Evolutionary conservation across 2,113 vertebrate genomes (phyloP).

Genomic region (Corapipo altera): DNA sequence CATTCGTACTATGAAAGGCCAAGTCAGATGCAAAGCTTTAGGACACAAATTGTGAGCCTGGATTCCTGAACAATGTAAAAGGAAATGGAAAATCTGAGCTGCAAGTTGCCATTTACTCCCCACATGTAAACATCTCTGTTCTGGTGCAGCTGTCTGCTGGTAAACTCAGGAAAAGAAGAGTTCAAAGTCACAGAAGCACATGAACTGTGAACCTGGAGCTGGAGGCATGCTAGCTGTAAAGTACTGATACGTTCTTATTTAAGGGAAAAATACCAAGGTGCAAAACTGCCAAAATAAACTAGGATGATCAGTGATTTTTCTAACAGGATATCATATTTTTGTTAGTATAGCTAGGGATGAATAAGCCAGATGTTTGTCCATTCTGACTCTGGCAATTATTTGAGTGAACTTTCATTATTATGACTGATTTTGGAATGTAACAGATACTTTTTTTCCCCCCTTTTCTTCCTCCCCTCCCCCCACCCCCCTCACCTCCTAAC

Average conservation of each 20-base stretch:
- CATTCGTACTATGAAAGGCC: background rate
- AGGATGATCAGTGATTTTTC: constrained; percentile 36
- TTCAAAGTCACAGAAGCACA: constrained; percentile 64
- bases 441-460: background rate
- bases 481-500: background rate
- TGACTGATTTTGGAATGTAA: constrained; percentile 20
- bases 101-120: constrained; percentile 42
- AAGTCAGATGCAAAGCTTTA: constrained; percentile 31
- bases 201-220: constrained; percentile 47
- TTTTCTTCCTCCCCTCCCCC: accelerated
- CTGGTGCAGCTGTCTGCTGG: constrained; percentile 63
- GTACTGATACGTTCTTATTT: constrained; percentile 13
- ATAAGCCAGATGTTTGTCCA: constrained; percentile 50
- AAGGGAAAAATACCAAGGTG: constrained; percentile 38
- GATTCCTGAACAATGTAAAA: constrained; percentile 54
- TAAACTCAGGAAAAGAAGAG: constrained; percentile 59
- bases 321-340: constrained; percentile 35
- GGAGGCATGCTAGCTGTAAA: constrained; percentile 37
- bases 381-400: constrained; percentile 29
- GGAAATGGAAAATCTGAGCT: constrained; percentile 69
- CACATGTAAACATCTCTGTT: constrained; percentile 60
- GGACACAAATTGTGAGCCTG: background rate
- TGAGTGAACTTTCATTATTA: constrained; percentile 15
- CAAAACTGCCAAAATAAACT: constrained; percentile 36
- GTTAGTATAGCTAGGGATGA: constrained; percentile 39